phyloP scores from a whole-genome alignment of 2,113 vertebrate genomes.

The Malurus alboscapulatus region DNA sequence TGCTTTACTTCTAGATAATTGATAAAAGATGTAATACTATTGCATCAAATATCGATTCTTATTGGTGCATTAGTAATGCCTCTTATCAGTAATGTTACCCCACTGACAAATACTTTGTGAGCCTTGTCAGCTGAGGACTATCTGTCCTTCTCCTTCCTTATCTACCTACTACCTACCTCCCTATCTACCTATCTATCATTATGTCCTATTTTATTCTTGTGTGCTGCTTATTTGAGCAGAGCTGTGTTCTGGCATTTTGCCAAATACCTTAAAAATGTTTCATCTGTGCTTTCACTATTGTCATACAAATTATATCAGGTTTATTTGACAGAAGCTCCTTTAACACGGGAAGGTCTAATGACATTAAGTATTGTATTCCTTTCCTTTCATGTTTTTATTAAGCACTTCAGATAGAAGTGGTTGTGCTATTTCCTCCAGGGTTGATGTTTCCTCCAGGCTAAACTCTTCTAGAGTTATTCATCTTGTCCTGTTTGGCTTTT shows the following conservation, averaged over 20 bases:
- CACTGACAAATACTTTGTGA: not conserved
- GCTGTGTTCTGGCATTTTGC: not conserved
- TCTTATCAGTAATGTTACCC: not conserved
- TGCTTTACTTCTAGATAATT: not conserved
- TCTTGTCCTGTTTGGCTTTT: slow-evolving; percentile 17
- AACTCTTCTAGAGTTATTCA: not conserved
- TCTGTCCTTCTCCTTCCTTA: not conserved
- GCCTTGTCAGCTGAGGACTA: not conserved
- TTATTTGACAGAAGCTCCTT: slow-evolving; percentile 1
- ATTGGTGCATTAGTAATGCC: not conserved
- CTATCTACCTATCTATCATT: not conserved
- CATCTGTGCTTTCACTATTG: not conserved
- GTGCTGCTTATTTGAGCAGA: not conserved
- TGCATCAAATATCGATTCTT: not conserved
- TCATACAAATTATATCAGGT: not conserved
- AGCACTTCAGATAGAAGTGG: not conserved
- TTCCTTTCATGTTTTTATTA: slow-evolving; percentile 45
- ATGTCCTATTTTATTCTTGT: not conserved
- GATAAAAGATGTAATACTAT: not conserved
- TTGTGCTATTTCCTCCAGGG: not conserved
- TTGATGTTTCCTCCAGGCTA: slow-evolving; percentile 2
- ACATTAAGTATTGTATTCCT: slow-evolving; percentile 7
- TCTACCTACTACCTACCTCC: not conserved
- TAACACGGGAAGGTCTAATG: slow-evolving; percentile 5
- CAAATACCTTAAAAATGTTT: not conserved